A percentile compares a stretch with the other conserved stretches of the same genome.
phyloP scores from a whole-genome alignment of 1,140 invertebrate genomes.

The Mercenaria mercenaria region DNA sequence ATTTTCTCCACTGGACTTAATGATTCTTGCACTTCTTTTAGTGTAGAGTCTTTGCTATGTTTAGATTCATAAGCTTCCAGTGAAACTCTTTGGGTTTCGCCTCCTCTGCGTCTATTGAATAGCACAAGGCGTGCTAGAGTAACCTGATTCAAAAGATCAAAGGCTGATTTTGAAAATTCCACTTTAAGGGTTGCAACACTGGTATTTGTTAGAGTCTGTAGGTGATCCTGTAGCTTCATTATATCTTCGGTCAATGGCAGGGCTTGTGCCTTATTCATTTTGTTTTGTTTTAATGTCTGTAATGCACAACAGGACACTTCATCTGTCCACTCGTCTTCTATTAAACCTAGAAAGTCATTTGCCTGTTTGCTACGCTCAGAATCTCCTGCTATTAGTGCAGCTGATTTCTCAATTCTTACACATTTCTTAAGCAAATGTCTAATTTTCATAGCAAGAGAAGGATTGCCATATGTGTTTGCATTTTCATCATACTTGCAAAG shows the following conservation, averaged over 20 bases:
- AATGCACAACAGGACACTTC: slow-evolving; percentile 62
- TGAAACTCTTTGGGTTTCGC: slow-evolving; percentile 66
- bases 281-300: slow-evolving; percentile 49
- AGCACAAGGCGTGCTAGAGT: slow-evolving; percentile 64
- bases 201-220: slow-evolving; percentile 50
- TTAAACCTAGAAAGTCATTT: slow-evolving; percentile 59
- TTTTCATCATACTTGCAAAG: slow-evolving; percentile 57
- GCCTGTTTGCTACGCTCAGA: slow-evolving; percentile 29
- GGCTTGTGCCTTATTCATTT: slow-evolving; percentile 61
- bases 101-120: slow-evolving; percentile 71
- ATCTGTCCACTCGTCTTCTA: slow-evolving; percentile 62
- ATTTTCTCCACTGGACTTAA: slow-evolving; percentile 69
- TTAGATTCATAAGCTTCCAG: slow-evolving; percentile 52
- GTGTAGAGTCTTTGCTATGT: not conserved
- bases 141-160: slow-evolving; percentile 44
- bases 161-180: slow-evolving; percentile 33
- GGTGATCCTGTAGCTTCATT: slow-evolving; percentile 41
- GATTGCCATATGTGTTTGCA: slow-evolving; percentile 63
- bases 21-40: slow-evolving; percentile 65
- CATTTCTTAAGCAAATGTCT: slow-evolving; percentile 69
- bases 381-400: slow-evolving; percentile 31
- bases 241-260: slow-evolving; percentile 69
- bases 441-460: slow-evolving; percentile 69
- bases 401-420: slow-evolving; percentile 65
- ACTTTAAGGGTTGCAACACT: slow-evolving; percentile 5